Base-by-base conservation (phyloP, 1,140 invertebrate species). In the Cyclargus thomasi region DNA sequence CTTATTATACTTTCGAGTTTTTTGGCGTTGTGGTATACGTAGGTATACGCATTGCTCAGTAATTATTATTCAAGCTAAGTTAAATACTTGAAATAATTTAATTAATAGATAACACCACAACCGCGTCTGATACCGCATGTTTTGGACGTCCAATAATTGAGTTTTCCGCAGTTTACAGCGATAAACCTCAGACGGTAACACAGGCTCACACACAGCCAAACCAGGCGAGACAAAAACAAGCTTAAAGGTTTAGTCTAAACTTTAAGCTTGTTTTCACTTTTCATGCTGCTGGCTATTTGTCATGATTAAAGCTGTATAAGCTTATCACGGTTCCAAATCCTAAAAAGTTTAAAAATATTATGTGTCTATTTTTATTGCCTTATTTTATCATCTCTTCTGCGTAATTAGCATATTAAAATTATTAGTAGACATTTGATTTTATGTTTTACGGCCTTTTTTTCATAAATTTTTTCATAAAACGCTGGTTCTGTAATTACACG, bases 61-160 rank as follows among this genome's bases (percentile, higher is more conserved):
- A 8, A 47, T 47, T 16, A 47, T 14, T 47, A 47, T 8, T 11
- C 14, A 11, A 47, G 20, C 14, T 17, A 66, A 23, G 18, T 63
- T 20, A 55, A 39, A 20, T 59, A 67, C 65, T 16, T 63, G 16
- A 7, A 47, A 47, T 47, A 47, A 47, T 47, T 14, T 47, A 47
- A 47, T 47, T 47, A 47, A 14, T 47, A 47, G 39, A 47, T 47
- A 3, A 29, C 23, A 14, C 39, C 39, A 47, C 1, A 47, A 11
- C 39, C 14, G 14, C 14, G 39, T 47, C 14, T 47, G 14, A 47
- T 47, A 47, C 14, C 39, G 14, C 39, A 47, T 47, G 39, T 47
- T 47, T 47, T 47, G 10, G 39, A 16, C 39, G 39, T 47, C 39
- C 39, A 47, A 47, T 47, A 47, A 47, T 47, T 47, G 39, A 47